Evolutionary conservation across 2,888 invertebrate species (phyloP).

Genomic region (Ochropacha duplaris): DNA sequence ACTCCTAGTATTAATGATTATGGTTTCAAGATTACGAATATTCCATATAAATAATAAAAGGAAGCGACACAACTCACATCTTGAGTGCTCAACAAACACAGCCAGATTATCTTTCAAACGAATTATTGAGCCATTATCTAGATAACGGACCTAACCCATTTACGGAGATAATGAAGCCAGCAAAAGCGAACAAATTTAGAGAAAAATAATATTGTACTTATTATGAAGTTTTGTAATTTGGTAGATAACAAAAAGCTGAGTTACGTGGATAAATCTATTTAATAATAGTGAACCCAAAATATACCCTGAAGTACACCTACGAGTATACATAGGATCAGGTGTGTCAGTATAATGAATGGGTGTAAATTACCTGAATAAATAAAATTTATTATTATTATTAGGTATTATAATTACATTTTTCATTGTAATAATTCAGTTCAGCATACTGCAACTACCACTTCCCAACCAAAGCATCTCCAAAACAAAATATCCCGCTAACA

Average conservation of each 20-base stretch:
- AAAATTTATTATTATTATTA: too few species aligned
- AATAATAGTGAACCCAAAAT: not conserved
- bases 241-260: not conserved
- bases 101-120: constrained; percentile 53
- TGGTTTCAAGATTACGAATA: not conserved
- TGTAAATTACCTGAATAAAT: too few species aligned
- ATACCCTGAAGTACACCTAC: not conserved
- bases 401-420: too few species aligned
- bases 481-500: constrained; percentile 60
- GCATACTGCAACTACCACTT: constrained; percentile 7
- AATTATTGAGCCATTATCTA: constrained; percentile 68
- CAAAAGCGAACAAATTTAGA: not conserved
- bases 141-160: constrained; percentile 59
- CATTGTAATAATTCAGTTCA: not conserved
- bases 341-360: too few species aligned
- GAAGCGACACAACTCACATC: constrained; percentile 18
- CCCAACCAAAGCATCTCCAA: constrained; percentile 38
- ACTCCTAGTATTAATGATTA: not conserved
- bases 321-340: too few species aligned
- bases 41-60: not conserved
- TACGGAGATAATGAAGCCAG: constrained; percentile 40
- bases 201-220: constrained; percentile 23
- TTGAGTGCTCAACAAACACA: constrained; percentile 67
- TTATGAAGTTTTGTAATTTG: constrained; percentile 22
- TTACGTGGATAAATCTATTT: not conserved